Conservation (phyloP, 1,140 invertebrate species). For the Ceratosolen solmsi region DNA sequence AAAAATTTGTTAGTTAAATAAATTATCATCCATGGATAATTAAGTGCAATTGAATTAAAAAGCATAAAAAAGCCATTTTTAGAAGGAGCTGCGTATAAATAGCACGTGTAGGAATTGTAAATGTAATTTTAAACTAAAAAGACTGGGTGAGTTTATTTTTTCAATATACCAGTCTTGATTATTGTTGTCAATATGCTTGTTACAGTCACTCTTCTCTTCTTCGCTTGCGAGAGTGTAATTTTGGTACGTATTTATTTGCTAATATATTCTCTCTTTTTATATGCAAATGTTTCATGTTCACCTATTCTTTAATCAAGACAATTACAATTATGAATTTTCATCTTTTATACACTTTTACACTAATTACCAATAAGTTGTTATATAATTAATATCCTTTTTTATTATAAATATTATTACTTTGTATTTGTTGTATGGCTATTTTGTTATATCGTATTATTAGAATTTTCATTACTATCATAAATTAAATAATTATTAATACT, state of each 20-base stretch:
- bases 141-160: background rate
- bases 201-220: background rate
- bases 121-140: background rate
- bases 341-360: too few species aligned
- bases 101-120: background rate
- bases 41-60: background rate
- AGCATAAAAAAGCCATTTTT: background rate
- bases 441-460: too few species aligned
- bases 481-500: too few species aligned
- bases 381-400: too few species aligned
- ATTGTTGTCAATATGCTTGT: conserved; percentile 10
- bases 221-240: background rate
- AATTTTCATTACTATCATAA: too few species aligned
- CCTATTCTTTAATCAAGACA: too few species aligned
- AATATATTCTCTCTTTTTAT: too few species aligned
- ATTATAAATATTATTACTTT: too few species aligned
- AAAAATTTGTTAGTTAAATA: conserved; percentile 5
- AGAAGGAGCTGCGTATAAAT: background rate
- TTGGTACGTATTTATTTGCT: conserved; percentile 5
- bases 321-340: too few species aligned
- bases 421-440: too few species aligned
- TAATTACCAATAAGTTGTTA: too few species aligned
- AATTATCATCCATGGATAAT: background rate
- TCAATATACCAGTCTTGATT: background rate
- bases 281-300: too few species aligned